These are phyloP conservation scores for Vicugna pacos DNA, from an alignment of 2,113 vertebrate genomes.

Conservation along the genomic window DNA sequence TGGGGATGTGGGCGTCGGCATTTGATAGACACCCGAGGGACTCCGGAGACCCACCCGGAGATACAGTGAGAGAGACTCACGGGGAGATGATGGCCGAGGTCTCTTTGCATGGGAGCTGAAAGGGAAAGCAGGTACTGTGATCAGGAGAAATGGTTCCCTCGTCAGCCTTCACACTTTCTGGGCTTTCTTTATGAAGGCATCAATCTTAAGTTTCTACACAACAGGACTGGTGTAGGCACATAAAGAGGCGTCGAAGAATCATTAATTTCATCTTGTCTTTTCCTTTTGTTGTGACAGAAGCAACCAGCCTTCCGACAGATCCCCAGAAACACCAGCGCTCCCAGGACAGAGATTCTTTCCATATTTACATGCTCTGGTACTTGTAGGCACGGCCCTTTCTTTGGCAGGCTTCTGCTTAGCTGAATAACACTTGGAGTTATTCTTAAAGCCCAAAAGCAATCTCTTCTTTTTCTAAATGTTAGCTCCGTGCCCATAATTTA, in stretches of 20 bases:
- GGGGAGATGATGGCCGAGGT: accelerated
- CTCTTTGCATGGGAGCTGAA: background rate
- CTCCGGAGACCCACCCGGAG: background rate
- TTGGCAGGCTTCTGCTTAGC: background rate
- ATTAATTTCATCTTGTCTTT: background rate
- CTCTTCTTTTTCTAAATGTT: background rate
- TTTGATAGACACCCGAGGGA: background rate
- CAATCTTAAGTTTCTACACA: background rate
- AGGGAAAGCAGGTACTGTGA: background rate
- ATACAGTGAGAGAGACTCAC: too few relatives aligned
- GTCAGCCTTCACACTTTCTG: background rate
- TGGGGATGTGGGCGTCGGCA: background rate
- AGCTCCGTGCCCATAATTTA: background rate
- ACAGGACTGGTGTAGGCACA: background rate
- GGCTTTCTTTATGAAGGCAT: background rate
- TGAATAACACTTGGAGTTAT: background rate
- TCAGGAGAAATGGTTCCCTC: background rate
- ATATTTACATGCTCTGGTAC: background rate
- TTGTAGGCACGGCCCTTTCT: background rate
- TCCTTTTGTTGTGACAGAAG: conserved; percentile 6
- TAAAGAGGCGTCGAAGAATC: background rate
- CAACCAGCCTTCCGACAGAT: background rate
- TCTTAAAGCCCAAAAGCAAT: background rate
- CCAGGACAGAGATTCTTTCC: background rate
- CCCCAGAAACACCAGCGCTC: background rate